A percentile compares a stretch with the other conserved stretches of the same genome.
phyloP scores from a whole-genome alignment of 2,113 vertebrate genomes.

The Dendrocopos noguchii region DNA sequence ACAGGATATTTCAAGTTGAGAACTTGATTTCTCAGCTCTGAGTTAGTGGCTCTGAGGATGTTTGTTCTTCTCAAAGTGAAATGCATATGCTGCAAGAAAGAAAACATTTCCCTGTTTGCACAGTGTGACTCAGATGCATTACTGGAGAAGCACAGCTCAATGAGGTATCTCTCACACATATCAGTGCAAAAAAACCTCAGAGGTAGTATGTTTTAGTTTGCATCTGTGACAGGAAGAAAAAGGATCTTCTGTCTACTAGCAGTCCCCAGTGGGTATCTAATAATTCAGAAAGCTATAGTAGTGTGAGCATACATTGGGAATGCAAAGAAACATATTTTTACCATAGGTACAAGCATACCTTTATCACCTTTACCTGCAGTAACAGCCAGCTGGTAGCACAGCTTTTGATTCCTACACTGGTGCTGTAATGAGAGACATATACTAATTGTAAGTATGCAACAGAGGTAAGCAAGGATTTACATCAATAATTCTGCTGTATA shows the following conservation, averaged over 20 bases:
- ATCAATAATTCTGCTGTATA: neutral
- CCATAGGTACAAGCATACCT: rapidly evolving
- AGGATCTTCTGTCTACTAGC: neutral
- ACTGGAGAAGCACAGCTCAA: neutral
- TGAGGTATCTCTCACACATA: rapidly evolving
- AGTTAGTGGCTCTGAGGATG: neutral
- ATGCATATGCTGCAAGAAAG: neutral
- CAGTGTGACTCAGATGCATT: rapidly evolving
- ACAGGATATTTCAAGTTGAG: neutral
- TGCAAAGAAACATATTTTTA: neutral
- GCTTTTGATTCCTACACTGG: neutral
- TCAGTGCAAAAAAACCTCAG: neutral
- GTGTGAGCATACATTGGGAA: neutral
- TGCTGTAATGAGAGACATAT: neutral
- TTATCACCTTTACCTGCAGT: neutral
- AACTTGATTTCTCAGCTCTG: neutral
- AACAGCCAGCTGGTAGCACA: neutral
- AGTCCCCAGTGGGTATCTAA: neutral
- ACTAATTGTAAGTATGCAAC: neutral
- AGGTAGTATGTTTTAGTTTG: neutral
- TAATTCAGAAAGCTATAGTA: neutral
- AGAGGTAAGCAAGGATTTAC: neutral
- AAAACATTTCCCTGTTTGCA: neutral
- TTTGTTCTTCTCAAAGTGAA: neutral
- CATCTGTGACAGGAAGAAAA: neutral